Percentiles rank a stretch among this genome's conserved stretches.
phyloP scores from a whole-genome alignment of 2,113 vertebrate genomes.

The Rutilus rutilus region DNA sequence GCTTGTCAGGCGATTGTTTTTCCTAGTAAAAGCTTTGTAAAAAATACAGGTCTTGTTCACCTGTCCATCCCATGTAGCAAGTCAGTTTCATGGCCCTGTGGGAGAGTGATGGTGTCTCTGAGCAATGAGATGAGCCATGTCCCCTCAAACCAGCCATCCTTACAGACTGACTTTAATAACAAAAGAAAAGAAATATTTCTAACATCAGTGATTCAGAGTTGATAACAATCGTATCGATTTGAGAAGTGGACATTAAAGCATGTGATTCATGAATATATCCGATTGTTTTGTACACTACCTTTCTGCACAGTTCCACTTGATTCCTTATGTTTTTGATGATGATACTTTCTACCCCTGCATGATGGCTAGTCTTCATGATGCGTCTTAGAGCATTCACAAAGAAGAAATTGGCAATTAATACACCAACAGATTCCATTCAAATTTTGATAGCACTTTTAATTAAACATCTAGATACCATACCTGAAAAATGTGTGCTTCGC shows the following conservation, averaged over 20 bases:
- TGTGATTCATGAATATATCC: not conserved
- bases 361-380: slow-evolving; percentile 89
- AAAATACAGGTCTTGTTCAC: slow-evolving; percentile 67
- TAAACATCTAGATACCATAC: slow-evolving; percentile 66
- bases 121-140: slow-evolving; percentile 81
- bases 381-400: slow-evolving; percentile 78
- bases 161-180: slow-evolving; percentile 67
- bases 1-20: not conserved
- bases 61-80: slow-evolving; percentile 88
- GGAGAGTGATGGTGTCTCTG: slow-evolving; percentile 80
- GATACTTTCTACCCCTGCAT: slow-evolving; percentile 88
- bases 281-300: slow-evolving; percentile 74
- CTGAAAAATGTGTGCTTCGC: slow-evolving; percentile 92
- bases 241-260: not conserved
- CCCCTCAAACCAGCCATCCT: slow-evolving; percentile 83
- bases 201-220: not conserved
- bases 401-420: slow-evolving; percentile 31
- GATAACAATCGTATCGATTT: not conserved
- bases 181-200: not conserved
- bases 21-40: not conserved
- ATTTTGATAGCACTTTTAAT: not conserved
- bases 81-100: slow-evolving; percentile 87
- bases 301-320: slow-evolving; percentile 83
- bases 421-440: not conserved
- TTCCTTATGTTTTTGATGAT: slow-evolving; percentile 92